Evolutionary conservation across 2,888 invertebrate species (phyloP).

Genomic region (Hanleya hanleyi): DNA sequence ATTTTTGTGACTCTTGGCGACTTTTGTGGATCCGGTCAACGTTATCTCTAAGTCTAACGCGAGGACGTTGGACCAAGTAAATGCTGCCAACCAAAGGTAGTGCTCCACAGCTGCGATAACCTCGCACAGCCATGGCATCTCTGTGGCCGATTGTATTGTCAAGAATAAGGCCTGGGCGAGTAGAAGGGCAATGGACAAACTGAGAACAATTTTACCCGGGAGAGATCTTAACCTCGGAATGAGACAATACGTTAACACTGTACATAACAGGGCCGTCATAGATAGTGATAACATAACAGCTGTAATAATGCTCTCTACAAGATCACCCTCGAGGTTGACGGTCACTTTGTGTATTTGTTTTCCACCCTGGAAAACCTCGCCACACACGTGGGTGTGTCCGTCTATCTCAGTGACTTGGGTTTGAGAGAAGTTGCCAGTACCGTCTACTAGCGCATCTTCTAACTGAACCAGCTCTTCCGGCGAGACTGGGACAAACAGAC

Average conservation of each 20-base stretch:
- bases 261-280: neutral
- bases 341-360: too few species aligned
- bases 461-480: too few species aligned
- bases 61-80: constrained; percentile 16
- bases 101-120: constrained; percentile 11
- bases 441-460: too few species aligned
- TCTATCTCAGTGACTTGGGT: too few species aligned
- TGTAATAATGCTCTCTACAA: neutral
- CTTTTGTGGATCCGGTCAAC: constrained; percentile 2
- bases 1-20: neutral
- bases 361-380: too few species aligned
- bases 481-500: too few species aligned
- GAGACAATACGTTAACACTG: neutral
- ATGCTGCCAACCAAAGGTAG: constrained; percentile 12
- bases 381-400: too few species aligned
- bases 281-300: neutral
- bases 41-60: constrained; percentile 11
- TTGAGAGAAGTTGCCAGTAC: too few species aligned
- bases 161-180: constrained; percentile 5
- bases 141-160: neutral
- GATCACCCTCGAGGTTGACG: too few species aligned
- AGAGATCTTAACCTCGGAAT: neutral
- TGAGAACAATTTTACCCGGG: constrained; percentile 1
- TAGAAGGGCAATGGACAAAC: neutral
- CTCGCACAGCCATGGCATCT: neutral